Percentiles rank a stretch among this genome's conserved stretches.
Evolutionary conservation across 2,113 vertebrate species (phyloP).

Genomic region (Zingel zingel): DNA sequence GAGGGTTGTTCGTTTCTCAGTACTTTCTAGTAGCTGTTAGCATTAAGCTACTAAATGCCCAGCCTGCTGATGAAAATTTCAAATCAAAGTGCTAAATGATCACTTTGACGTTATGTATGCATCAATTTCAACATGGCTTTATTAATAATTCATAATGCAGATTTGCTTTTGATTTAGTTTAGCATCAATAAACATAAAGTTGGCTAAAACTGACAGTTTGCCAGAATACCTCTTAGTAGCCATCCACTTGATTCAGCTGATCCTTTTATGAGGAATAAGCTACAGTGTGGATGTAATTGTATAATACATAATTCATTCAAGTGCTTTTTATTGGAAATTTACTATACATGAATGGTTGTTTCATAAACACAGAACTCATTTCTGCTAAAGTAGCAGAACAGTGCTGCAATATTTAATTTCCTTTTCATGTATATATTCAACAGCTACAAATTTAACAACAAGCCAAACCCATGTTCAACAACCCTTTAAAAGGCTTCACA

Average conservation of each 20-base stretch:
- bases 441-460: background rate
- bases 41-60: background rate
- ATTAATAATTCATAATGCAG: constrained; percentile 23
- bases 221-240: background rate
- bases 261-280: background rate
- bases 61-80: constrained; percentile 10
- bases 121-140: constrained; percentile 1
- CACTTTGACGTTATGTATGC: constrained; percentile 16
- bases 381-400: background rate
- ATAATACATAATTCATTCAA: background rate
- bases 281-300: background rate
- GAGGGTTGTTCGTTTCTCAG: background rate
- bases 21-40: background rate
- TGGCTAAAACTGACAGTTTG: constrained; percentile 19
- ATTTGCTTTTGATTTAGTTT: constrained; percentile 22
- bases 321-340: background rate
- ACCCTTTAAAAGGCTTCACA: background rate
- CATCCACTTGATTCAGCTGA: background rate
- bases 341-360: background rate
- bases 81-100: constrained; percentile 27
- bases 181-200: constrained; percentile 16
- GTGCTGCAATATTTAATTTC: background rate
- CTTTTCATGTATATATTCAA: background rate
- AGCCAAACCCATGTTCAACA: background rate
- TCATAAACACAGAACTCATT: background rate